Base-by-base conservation (phyloP, 2,113 vertebrate species). In the Lycaon pictus region DNA sequence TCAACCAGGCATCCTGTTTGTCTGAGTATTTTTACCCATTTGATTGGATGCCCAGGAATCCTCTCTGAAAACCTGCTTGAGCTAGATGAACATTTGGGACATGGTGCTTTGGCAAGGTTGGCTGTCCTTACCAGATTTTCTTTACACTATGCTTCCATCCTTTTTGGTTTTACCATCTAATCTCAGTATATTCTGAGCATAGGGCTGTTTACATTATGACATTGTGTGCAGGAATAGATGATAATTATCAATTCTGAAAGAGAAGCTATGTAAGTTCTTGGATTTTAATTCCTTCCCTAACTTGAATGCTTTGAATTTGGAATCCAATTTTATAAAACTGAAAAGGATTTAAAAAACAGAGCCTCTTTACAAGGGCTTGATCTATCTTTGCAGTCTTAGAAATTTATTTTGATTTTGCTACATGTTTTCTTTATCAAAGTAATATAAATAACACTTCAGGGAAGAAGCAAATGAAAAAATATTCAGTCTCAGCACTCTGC, bases 321-420 rank as follows among this genome's bases (percentile, higher is more conserved):
- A 92, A 2, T 85, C 35, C 25, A 90, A 89, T 94, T 85, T 94
- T 37, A 62, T 55, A 89, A 85, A 91, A 32, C n/a, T 81, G 79
- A 69, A 20, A 65, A 76, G 6, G 37, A 2, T 81, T 19, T 89
- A 89, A 56, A 88, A 88, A 90, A 71, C 58, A 56, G 20, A 90
- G 19, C 22, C 86, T 82, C 17, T 90, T 86, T 72, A 65, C 8
- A 88, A 72, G 27, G 83, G 10, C 13, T 79, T 89, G 5, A 86
- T 37, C 27, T 91, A 22, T 77, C 62, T 90, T 95, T 58, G 22
- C 5, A 87, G 35, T 84, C 20, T 81, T 63, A 72, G 37, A 89
- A 90, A 37, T 6, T 60, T 37, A 20, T 72, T 63, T 83, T 65
- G 71, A 22, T 29, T 83, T 55, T 83, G 53, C 51, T 56, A n/a